These are phyloP conservation scores for Cepaea nemoralis DNA, from an alignment of 1,140 invertebrate species.

Conservation along the genomic window DNA sequence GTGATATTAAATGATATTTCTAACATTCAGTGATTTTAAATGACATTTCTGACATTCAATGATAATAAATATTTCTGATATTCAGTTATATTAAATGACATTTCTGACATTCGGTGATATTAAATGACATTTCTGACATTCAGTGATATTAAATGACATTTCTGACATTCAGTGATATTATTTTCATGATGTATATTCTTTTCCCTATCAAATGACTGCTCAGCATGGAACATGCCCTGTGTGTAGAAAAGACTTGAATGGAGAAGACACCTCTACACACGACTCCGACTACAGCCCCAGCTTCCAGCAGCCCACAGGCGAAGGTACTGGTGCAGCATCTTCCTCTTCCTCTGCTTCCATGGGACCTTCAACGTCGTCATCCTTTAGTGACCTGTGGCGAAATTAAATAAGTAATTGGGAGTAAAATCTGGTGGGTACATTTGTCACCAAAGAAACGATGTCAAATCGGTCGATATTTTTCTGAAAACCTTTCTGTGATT, in stretches of 20 bases:
- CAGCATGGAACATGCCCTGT: slow-evolving; percentile 95
- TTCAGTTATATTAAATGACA: too few species aligned
- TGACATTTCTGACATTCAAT: too few species aligned
- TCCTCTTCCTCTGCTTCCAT: slow-evolving; percentile 20
- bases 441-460: not conserved
- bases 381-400: not conserved
- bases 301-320: not conserved
- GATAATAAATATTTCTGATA: too few species aligned
- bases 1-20: too few species aligned
- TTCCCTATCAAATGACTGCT: not conserved
- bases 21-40: too few species aligned
- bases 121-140: too few species aligned
- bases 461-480: not conserved
- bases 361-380: slow-evolving; percentile 24
- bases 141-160: too few species aligned
- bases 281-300: slow-evolving; percentile 39
- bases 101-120: too few species aligned
- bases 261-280: slow-evolving; percentile 59
- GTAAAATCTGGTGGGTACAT: not conserved
- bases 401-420: not conserved
- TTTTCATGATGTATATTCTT: too few species aligned
- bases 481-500: not conserved
- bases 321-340: not conserved
- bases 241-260: slow-evolving; percentile 81
- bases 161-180: too few species aligned